Conservation (phyloP, 2,797 vertebrate species). For the Cynodonichthys magdalenae region DNA sequence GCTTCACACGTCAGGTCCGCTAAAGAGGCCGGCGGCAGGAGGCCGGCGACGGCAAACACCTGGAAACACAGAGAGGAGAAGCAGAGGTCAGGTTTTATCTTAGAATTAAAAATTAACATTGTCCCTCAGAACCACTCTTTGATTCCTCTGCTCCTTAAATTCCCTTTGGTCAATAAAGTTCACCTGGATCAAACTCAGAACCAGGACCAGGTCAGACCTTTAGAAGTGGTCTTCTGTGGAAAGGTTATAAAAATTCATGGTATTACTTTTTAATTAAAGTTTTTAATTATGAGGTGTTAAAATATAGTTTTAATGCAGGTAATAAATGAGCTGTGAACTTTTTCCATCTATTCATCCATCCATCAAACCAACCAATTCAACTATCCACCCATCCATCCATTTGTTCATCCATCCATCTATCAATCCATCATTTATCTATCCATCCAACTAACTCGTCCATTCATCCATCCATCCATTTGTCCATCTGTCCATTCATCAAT, state of each 20-base stretch:
- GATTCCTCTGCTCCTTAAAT: background rate
- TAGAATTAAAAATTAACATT: background rate
- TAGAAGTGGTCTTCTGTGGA: slow-evolving; percentile 17
- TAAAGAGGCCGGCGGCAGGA: slow-evolving; percentile 63
- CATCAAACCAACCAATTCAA: too few species aligned
- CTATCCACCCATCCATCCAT: too few species aligned
- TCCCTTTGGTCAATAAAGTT: background rate
- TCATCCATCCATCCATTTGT: too few species aligned
- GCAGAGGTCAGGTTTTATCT: slow-evolving; percentile 10
- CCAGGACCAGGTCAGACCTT: background rate
- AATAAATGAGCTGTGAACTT: too few species aligned
- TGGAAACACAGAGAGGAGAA: slow-evolving; percentile 51
- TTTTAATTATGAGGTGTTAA: too few species aligned
- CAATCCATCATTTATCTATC: too few species aligned
- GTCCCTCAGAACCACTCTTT: background rate
- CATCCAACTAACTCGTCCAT: too few species aligned
- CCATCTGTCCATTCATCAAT: too few species aligned
- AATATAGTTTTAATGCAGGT: too few species aligned
- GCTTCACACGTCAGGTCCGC: slow-evolving; percentile 85
- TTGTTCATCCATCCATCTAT: too few species aligned
- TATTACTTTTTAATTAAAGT: too few species aligned
- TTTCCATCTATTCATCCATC: too few species aligned
- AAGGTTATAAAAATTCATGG: slow-evolving; percentile 11
- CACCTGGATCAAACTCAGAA: background rate
- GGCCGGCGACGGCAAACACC: slow-evolving; percentile 76